A percentile compares a stretch with the other conserved stretches of the same genome.
Evolutionary conservation across 2,797 vertebrate species (phyloP).

Genomic region (Telmatherina bonti): DNA sequence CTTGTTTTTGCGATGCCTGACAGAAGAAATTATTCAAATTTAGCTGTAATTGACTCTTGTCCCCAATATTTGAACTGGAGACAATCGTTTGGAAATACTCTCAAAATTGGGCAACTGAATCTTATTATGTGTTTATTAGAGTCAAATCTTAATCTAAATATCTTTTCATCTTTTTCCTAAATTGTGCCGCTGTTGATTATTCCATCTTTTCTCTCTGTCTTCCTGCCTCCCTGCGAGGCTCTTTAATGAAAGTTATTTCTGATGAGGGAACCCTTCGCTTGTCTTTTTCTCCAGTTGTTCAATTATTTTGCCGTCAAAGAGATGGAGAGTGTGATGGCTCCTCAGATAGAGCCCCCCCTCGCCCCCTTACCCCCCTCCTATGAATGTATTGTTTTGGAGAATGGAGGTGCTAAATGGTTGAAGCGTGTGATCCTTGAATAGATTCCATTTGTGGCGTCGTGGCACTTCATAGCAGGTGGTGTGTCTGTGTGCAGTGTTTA

Average conservation of each 20-base stretch:
- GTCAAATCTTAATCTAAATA: neutral
- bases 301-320: conserved; percentile 70
- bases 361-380: conserved; percentile 8
- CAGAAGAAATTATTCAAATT: no score
- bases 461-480: conserved; percentile 51
- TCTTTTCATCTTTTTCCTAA: conserved; percentile 21
- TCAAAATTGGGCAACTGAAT: neutral
- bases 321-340: conserved; percentile 61
- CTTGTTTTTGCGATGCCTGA: conserved; percentile 25
- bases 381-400: conserved; percentile 66
- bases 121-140: neutral
- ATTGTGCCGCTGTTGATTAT: conserved; percentile 35
- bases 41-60: no score
- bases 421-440: conserved; percentile 49
- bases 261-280: conserved; percentile 66
- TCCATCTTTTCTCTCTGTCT: conserved; percentile 11
- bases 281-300: conserved; percentile 68
- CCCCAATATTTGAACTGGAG: no score
- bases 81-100: no score
- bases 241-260: conserved; percentile 70
- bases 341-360: conserved; percentile 17
- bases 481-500: conserved; percentile 34
- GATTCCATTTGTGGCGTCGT: conserved; percentile 54
- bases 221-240: conserved; percentile 13
- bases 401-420: conserved; percentile 60